Conservation (phyloP, 2,113 vertebrate genomes). For the Ochotona curzoniae region DNA sequence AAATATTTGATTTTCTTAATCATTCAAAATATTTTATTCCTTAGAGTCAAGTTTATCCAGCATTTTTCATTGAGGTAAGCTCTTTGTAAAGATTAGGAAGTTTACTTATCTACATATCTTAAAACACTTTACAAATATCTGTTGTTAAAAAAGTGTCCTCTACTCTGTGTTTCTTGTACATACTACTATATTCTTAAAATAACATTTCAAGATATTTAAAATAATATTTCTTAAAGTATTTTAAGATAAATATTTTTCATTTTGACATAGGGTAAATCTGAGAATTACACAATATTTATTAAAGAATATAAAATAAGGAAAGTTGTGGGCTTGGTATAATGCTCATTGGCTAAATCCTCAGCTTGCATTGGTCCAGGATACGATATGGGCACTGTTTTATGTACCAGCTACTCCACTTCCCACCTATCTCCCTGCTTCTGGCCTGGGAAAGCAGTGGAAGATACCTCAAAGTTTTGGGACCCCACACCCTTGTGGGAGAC, state of each 20-base stretch:
- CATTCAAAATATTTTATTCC: not conserved
- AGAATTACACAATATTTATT: no score
- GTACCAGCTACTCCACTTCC: no score
- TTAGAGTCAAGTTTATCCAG: not conserved
- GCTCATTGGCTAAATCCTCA: not conserved
- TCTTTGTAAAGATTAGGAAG: not conserved
- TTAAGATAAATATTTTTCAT: not conserved
- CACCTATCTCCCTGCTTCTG: no score
- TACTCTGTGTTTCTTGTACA: not conserved
- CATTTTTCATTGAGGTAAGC: not conserved
- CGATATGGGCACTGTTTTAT: no score
- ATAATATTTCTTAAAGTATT: not conserved
- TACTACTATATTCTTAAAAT: not conserved
- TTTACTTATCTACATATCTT: not conserved
- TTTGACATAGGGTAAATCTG: no score
- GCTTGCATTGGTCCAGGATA: not conserved
- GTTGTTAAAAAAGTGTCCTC: no score
- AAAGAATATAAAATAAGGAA: no score
- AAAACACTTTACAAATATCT: not conserved
- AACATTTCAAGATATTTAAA: not conserved
- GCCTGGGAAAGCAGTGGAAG: no score
- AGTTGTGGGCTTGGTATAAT: no score
- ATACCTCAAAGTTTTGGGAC: no score
- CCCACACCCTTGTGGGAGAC: no score
- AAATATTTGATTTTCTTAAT: not conserved